Evolutionary conservation across 2,888 invertebrate genomes (phyloP).

Genomic region (Neoaliturus tenellus): DNA sequence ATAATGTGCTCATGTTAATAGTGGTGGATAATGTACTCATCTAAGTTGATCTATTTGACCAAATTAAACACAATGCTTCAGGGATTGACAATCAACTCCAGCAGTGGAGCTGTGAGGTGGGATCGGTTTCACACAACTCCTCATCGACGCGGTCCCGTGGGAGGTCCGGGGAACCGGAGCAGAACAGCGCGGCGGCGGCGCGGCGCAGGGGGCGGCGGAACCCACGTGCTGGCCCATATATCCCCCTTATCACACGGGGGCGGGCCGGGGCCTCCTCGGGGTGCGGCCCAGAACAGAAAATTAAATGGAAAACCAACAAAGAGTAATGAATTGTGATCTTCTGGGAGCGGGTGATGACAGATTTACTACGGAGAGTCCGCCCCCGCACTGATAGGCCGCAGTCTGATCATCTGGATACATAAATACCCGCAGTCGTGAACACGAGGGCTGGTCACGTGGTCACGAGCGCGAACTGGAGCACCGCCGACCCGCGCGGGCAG

Average conservation of each 20-base stretch:
- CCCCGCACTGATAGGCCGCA: conserved; percentile 13
- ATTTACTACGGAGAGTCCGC: conserved; percentile 11
- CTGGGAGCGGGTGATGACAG: conserved; percentile 33
- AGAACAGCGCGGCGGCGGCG: neutral
- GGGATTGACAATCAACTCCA: too few relatives aligned
- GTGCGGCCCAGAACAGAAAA: conserved; percentile 20
- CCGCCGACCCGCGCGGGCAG: neutral
- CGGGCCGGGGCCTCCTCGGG: neutral
- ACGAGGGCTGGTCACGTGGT: neutral
- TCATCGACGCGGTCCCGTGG: neutral
- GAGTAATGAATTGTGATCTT: conserved; percentile 39
- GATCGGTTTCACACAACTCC: too few relatives aligned
- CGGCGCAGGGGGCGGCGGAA: neutral
- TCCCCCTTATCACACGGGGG: conserved; percentile 24
- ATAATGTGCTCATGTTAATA: too few relatives aligned
- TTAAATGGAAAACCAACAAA: conserved; percentile 49
- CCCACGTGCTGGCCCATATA: neutral
- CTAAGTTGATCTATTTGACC: too few relatives aligned
- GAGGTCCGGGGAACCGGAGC: neutral
- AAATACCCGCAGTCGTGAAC: conserved; percentile 31
- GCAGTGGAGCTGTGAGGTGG: too few relatives aligned
- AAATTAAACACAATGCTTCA: too few relatives aligned
- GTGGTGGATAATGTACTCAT: too few relatives aligned
- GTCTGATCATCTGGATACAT: conserved; percentile 21
- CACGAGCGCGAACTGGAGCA: conserved; percentile 23